phyloP scores from a whole-genome alignment of 2,797 vertebrate species.

The Tragopan temminckii region DNA sequence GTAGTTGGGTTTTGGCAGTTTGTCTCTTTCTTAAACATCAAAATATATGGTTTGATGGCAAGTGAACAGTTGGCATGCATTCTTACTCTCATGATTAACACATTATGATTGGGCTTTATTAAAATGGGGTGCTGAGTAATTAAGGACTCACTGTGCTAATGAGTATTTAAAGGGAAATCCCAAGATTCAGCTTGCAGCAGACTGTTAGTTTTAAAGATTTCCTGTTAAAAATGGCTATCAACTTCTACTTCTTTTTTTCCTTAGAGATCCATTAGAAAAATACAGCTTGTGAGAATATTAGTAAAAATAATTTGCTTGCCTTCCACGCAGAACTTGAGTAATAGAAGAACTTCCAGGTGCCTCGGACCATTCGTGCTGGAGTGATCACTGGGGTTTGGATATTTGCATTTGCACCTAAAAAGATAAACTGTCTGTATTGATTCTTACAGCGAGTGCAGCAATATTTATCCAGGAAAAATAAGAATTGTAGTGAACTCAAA shows the following conservation, averaged over 20 bases:
- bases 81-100: not conserved
- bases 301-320: rapidly evolving
- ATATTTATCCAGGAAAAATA: not conserved
- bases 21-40: not conserved
- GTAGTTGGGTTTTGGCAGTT: not conserved
- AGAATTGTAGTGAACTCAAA: not conserved
- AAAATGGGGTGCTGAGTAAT: not conserved
- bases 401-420: not conserved
- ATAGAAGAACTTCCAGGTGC: not conserved
- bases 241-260: not conserved
- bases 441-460: not conserved
- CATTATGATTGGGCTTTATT: not conserved
- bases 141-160: not conserved
- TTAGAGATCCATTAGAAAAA: not conserved
- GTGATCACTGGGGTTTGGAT: not conserved
- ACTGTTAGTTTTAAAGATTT: not conserved
- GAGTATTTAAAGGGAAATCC: not conserved
- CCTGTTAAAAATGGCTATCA: not conserved
- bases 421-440: not conserved
- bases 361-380: rapidly evolving
- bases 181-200: not conserved
- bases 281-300: not conserved
- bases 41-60: rapidly evolving
- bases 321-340: not conserved
- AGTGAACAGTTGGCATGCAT: not conserved